Conservation (phyloP, 2,797 vertebrate species). For the Anniella stebbinsi region DNA sequence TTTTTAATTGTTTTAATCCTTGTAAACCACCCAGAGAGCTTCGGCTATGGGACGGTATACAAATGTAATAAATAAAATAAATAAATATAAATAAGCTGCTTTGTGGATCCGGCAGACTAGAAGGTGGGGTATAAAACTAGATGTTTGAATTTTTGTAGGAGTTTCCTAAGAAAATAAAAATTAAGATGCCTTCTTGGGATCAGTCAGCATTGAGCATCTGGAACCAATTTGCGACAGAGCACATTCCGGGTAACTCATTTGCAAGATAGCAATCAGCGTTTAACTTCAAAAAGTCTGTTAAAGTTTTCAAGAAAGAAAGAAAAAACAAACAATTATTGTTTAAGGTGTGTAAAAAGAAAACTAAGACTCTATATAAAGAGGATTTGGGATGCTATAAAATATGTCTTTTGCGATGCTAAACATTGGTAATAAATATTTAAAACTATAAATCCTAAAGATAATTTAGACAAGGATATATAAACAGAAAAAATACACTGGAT, state of each 20-base stretch:
- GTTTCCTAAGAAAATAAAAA: constrained; percentile 17
- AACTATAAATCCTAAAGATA: background rate
- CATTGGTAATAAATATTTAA: background rate
- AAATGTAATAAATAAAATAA: too few relatives aligned
- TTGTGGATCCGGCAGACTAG: background rate
- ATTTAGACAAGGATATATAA: background rate
- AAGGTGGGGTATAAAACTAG: background rate
- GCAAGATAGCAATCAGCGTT: constrained; percentile 61
- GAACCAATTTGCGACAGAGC: constrained; percentile 55
- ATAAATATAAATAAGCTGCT: background rate
- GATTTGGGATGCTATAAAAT: background rate
- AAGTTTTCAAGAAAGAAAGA: constrained; percentile 44
- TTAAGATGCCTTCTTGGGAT: background rate
- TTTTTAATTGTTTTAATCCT: too few relatives aligned
- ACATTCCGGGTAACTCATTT: constrained; percentile 66
- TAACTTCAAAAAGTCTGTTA: constrained; percentile 64
- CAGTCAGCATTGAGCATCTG: constrained; percentile 62
- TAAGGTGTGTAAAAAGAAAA: background rate
- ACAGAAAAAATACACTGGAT: background rate
- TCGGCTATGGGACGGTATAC: too few relatives aligned
- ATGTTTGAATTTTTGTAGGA: background rate
- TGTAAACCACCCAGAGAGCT: too few relatives aligned
- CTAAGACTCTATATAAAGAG: background rate
- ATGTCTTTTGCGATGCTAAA: background rate
- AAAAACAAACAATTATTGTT: constrained; percentile 33